Percentiles rank a stretch among this genome's conserved stretches.
Evolutionary conservation across 2,797 vertebrate species (phyloP).

Genomic region (Loriculus beryllinus): DNA sequence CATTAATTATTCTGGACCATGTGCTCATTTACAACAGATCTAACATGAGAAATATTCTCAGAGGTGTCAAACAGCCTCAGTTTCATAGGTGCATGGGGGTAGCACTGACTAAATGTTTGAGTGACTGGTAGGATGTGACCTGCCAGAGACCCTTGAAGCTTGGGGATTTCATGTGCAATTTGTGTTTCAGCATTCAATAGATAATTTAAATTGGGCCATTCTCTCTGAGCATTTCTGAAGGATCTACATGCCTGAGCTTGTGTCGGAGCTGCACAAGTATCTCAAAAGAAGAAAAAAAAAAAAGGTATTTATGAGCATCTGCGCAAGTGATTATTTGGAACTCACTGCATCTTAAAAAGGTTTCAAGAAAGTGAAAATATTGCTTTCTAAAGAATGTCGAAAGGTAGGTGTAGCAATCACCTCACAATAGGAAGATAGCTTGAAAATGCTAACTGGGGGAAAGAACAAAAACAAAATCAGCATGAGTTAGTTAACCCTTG

Average conservation of each 20-base stretch:
- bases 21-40: constrained; percentile 74
- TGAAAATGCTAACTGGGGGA: background rate
- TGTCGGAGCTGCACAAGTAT: background rate
- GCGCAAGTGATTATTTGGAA: constrained; percentile 15
- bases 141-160: constrained; percentile 70
- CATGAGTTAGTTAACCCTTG: background rate
- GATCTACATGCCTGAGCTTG: constrained; percentile 36
- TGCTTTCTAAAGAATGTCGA: background rate
- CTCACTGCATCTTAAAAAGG: background rate
- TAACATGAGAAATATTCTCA: constrained; percentile 74
- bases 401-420: background rate
- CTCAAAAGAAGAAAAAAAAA: background rate
- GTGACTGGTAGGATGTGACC: constrained; percentile 73
- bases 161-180: constrained; percentile 72
- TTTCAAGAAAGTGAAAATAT: background rate
- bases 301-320: constrained; percentile 13
- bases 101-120: constrained; percentile 70
- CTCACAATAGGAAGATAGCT: background rate
- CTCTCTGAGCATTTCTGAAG: constrained; percentile 17
- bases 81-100: constrained; percentile 68
- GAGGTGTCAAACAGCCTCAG: constrained; percentile 73
- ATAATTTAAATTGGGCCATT: constrained; percentile 68
- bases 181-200: constrained; percentile 62
- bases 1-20: constrained; percentile 77
- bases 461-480: background rate